Evolutionary conservation across 2,888 invertebrate genomes (phyloP), one percentile per base, ranked within the genome.

Genomic region (Colletes collaris): DNA sequence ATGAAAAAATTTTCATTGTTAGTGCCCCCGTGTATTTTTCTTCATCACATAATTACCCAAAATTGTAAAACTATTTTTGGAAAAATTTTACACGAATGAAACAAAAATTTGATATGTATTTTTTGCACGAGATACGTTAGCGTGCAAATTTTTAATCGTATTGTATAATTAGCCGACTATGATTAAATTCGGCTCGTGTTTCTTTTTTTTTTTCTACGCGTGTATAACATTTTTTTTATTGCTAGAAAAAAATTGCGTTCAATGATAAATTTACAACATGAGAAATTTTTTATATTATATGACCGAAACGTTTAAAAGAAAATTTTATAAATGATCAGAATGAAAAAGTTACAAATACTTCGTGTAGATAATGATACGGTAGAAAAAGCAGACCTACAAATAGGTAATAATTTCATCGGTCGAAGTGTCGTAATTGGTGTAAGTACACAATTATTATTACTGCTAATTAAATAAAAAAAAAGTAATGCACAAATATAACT

Each of bases 1-100:
- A 89, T 87, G 85, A 89, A 87, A 83, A 84, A 76, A 85, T 82
- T 86, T 89, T 87, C 72, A 88, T 89, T 88, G 88, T 88, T 89
- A 87, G 52, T 16, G 55, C 37, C 19, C 40, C 40, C 6, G 55
- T 79, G 53, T 67, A 62, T 52, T 3, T 73, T 71, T 70, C n/a
- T 65, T 60, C 52, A 8, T 13, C 27, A 67, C 4, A 44, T 13
- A 11, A n/a, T 27, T 71, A 40, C 50, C 79, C 27, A 19, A 53
- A 68, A 53, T 44, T 53, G 13, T 60, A 8, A 5, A 40, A 65
- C 64, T 59, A 59, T 16, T 59, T 46, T 19, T 2, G 4, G 2
- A 16, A 44, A 10, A 0, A 37, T 40, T 46, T 10, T 10, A 40
- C 40, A 16, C 44, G 2, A 40, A 16, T 40, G 4, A 59, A 59